These are phyloP conservation scores for Tetrax tetrax DNA, from an alignment of 2,113 vertebrate species.

Conservation along the genomic window DNA sequence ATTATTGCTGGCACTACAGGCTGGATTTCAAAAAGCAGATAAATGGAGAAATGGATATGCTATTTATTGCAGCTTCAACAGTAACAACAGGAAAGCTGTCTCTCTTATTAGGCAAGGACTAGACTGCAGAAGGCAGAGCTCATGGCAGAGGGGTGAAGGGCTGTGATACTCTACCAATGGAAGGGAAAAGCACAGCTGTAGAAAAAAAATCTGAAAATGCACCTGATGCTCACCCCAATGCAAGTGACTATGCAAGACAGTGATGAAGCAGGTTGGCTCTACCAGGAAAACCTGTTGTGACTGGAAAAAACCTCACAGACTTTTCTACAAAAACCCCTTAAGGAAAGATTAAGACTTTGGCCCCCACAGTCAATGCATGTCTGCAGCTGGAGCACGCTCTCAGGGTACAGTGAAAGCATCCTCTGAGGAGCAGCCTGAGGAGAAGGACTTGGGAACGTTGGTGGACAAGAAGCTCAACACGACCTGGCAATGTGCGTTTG, in stretches of 20 bases:
- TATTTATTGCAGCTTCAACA: slow-evolving; percentile 47
- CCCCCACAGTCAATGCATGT: neutral
- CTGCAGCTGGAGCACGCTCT: neutral
- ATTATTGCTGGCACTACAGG: slow-evolving; percentile 55
- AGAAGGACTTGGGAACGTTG: too few relatives aligned
- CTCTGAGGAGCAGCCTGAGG: too few relatives aligned
- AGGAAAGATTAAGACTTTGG: neutral
- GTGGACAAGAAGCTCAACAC: too few relatives aligned
- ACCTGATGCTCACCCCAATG: neutral
- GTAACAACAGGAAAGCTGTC: slow-evolving; percentile 41
- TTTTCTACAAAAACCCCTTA: neutral
- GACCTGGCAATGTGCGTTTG: too few relatives aligned
- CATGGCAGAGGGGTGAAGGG: neutral
- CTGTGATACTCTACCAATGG: neutral
- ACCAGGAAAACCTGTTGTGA: neutral
- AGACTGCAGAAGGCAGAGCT: slow-evolving; percentile 42
- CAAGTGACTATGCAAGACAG: accelerated
- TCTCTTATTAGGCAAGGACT: slow-evolving; percentile 36
- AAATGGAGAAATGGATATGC: slow-evolving; percentile 62
- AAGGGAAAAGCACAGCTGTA: neutral
- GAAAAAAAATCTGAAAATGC: neutral
- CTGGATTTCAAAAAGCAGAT: slow-evolving; percentile 62
- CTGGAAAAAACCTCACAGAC: neutral
- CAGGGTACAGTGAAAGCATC: neutral
- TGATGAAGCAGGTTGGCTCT: neutral